These are phyloP conservation scores for Strigamia transsilvanica DNA, from an alignment of 2,888 invertebrate genomes.

Conservation along the genomic window DNA sequence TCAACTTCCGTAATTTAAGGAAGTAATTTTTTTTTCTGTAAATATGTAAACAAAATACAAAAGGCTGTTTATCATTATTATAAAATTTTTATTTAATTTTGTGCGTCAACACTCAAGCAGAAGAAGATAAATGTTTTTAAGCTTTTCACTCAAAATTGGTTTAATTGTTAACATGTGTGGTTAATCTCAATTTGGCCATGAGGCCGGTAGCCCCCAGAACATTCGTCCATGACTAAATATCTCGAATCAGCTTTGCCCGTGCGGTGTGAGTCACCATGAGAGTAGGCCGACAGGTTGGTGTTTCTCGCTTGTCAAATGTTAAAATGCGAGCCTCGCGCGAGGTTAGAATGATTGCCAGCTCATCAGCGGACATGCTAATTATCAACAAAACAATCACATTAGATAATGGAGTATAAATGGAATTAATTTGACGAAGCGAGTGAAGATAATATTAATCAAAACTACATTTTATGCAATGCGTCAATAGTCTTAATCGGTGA, in stretches of 20 bases:
- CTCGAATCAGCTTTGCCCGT: constrained; percentile 17
- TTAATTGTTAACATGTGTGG: not conserved
- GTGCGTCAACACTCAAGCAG: not conserved
- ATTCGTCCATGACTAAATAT: constrained; percentile 40
- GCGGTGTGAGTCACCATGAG: constrained; percentile 21
- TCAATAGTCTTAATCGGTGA: constrained; percentile 18
- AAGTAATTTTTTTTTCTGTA: not conserved
- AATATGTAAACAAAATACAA: constrained; percentile 34
- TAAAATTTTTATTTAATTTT: not conserved
- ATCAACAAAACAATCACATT: not conserved
- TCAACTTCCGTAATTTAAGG: constrained; percentile 27
- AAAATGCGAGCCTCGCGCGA: not conserved
- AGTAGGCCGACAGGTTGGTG: constrained; percentile 49
- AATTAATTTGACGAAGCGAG: not conserved
- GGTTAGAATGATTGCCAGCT: constrained; percentile 32
- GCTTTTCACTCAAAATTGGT: not conserved
- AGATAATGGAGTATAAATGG: not conserved
- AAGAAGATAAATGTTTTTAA: not conserved
- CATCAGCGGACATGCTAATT: constrained; percentile 32
- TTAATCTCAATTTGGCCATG: constrained; percentile 28
- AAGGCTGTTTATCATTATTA: not conserved
- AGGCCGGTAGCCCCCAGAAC: constrained; percentile 35
- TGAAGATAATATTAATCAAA: not conserved
- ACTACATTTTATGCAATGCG: not conserved
- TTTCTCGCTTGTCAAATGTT: not conserved